Percentiles rank a stretch among this genome's conserved stretches.
phyloP scores from a whole-genome alignment of 2,797 vertebrate genomes.

The Geotrypetes seraphini region DNA sequence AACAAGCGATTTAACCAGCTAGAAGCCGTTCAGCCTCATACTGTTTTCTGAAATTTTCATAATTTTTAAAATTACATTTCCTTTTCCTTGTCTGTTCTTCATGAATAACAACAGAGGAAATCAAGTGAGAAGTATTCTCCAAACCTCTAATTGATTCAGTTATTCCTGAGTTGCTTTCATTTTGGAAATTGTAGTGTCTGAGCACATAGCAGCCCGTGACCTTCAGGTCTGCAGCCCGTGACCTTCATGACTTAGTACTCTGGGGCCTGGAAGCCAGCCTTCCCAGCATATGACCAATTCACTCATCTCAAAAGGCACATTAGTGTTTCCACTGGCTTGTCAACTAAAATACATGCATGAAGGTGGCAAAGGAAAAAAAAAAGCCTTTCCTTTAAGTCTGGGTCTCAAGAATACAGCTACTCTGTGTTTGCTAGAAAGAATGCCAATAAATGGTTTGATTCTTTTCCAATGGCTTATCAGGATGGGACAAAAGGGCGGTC shows the following conservation, averaged over 20 bases:
- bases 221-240: no score
- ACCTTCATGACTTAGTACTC: slow-evolving; percentile 15
- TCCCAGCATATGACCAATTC: slow-evolving; percentile 10
- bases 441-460: slow-evolving; percentile 9
- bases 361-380: neutral
- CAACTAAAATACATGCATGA: neutral
- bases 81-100: no score
- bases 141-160: slow-evolving; percentile 5
- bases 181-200: slow-evolving; percentile 7
- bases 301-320: no score
- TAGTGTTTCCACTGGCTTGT: slow-evolving; percentile 8
- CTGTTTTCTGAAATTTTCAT: no score
- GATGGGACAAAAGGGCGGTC: no score
- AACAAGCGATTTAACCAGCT: neutral
- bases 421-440: slow-evolving; percentile 20
- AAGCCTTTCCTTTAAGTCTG: neutral
- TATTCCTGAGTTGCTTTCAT: slow-evolving; percentile 3
- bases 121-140: no score
- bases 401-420: slow-evolving; percentile 3
- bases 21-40: no score
- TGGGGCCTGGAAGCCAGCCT: slow-evolving; percentile 22
- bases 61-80: no score
- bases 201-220: no score
- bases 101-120: no score
- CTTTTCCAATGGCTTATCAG: no score